A percentile compares a stretch with the other conserved stretches of the same genome.
Evolutionary conservation across 2,888 invertebrate genomes (phyloP).

Genomic region (Phaonia tiefii): DNA sequence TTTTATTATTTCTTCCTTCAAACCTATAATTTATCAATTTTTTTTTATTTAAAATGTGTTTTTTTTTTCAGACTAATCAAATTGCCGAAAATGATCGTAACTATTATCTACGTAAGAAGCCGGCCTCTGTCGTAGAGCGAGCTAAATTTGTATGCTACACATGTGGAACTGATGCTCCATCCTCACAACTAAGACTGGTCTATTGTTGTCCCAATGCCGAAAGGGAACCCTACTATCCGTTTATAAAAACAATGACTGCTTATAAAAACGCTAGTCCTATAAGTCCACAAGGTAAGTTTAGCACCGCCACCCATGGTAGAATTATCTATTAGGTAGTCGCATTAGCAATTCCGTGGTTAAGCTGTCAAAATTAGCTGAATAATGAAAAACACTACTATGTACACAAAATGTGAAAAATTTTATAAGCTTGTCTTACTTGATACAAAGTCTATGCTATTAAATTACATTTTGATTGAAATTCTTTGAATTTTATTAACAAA

Average conservation of each 20-base stretch:
- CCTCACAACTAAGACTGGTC: constrained; percentile 89
- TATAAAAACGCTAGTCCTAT: constrained; percentile 93
- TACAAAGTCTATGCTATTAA: too few relatives aligned
- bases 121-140: constrained; percentile 84
- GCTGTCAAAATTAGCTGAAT: too few relatives aligned
- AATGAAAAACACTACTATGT: too few relatives aligned
- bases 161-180: constrained; percentile 90
- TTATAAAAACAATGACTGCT: constrained; percentile 89
- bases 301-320: too few relatives aligned
- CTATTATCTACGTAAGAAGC: constrained; percentile 90
- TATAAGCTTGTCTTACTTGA: too few relatives aligned
- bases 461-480: too few relatives aligned
- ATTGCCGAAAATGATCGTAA: constrained; percentile 89
- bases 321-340: too few relatives aligned
- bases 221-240: constrained; percentile 94
- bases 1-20: background rate
- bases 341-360: too few relatives aligned
- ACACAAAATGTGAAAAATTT: too few relatives aligned
- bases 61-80: constrained; percentile 83
- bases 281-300: constrained; percentile 89
- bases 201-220: constrained; percentile 93
- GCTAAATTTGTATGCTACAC: constrained; percentile 94
- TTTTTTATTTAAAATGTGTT: background rate
- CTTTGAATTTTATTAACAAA: too few relatives aligned
- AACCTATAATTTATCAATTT: background rate